phyloP scores from a whole-genome alignment of 2,888 invertebrate species.

The Nemoura dubitans region DNA sequence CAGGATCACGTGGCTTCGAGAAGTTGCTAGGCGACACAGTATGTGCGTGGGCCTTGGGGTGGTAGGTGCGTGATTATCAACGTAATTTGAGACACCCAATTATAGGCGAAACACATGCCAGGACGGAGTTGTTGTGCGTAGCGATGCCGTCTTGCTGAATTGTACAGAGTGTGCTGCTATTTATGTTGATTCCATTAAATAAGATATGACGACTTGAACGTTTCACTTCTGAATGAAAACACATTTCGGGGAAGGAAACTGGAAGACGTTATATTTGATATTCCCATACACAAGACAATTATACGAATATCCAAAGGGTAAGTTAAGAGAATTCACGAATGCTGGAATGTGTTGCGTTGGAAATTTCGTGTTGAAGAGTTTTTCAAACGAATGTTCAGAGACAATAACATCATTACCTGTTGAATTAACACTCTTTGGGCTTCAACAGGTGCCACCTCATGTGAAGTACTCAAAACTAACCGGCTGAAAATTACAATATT shows the following conservation, averaged over 20 bases:
- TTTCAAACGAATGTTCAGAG: neutral
- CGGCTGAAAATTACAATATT: neutral
- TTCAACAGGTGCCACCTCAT: neutral
- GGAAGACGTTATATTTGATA: neutral
- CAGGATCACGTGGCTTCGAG: neutral
- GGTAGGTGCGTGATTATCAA: neutral
- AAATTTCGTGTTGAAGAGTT: neutral
- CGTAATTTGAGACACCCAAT: neutral
- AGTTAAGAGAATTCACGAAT: neutral
- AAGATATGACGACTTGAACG: neutral
- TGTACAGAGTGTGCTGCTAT: neutral
- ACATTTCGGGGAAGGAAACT: neutral
- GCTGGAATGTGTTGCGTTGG: neutral
- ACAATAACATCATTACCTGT: neutral
- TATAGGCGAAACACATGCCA: neutral
- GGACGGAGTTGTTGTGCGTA: neutral
- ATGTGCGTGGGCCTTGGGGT: neutral
- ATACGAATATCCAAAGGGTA: too few species aligned
- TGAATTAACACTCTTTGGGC: neutral
- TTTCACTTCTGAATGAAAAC: neutral
- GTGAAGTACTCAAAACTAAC: neutral
- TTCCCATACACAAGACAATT: neutral
- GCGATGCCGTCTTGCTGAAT: neutral
- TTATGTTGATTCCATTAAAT: conserved; percentile 12
- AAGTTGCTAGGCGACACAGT: neutral